These are phyloP conservation scores for Cyanoramphus novaezelandiae DNA, from an alignment of 2,113 vertebrate genomes.

Conservation along the genomic window DNA sequence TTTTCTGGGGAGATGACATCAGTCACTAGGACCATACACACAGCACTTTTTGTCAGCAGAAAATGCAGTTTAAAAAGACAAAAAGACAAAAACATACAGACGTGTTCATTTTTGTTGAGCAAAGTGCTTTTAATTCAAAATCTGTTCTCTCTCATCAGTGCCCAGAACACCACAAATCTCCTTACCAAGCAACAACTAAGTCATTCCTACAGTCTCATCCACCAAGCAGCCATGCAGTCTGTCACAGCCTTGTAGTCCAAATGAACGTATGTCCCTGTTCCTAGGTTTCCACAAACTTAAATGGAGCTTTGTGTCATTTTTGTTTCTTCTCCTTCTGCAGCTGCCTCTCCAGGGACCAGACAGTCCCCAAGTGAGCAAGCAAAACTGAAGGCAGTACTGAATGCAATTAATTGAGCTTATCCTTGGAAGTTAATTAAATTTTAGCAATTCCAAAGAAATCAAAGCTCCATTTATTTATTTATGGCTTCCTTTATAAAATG, in stretches of 20 bases:
- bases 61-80: neutral
- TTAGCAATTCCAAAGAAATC: conserved; percentile 45
- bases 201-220: neutral
- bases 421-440: conserved; percentile 56
- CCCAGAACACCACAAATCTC: conserved; percentile 20
- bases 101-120: neutral
- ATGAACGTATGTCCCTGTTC: neutral
- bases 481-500: conserved; percentile 32
- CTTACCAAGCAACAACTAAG: neutral
- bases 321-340: neutral
- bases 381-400: conserved; percentile 1
- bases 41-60: neutral
- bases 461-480: conserved; percentile 52
- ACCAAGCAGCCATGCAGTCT: neutral
- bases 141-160: conserved; percentile 5
- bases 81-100: neutral
- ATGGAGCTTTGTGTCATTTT: neutral
- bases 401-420: conserved; percentile 29
- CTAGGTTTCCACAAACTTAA: neutral
- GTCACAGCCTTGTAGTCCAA: neutral
- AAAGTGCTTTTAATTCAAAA: conserved; percentile 46
- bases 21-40: neutral
- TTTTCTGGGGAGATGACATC: neutral
- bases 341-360: neutral
- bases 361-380: neutral